Conservation (phyloP, 2,888 invertebrate species). For the Limnephilus lunatus region DNA sequence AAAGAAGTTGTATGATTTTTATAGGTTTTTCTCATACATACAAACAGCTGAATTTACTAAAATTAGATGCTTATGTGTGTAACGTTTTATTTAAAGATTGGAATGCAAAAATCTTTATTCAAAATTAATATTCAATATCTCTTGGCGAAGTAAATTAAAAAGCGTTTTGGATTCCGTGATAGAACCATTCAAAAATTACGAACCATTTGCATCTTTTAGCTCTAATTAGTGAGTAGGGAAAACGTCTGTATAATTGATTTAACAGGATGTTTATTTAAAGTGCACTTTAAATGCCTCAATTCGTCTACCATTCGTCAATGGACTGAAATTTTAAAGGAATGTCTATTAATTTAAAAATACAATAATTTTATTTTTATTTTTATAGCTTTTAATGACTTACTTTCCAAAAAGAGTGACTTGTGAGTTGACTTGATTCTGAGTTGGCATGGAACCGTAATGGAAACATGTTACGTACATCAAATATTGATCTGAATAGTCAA, state of each 20-base stretch:
- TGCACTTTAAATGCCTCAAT: not conserved
- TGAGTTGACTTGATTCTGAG: too few species aligned
- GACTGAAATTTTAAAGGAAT: not conserved
- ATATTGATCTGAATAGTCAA: too few species aligned
- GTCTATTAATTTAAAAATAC: too few species aligned
- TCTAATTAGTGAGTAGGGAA: constrained; percentile 36
- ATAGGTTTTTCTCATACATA: not conserved
- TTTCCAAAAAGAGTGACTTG: too few species aligned
- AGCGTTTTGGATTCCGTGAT: constrained; percentile 32
- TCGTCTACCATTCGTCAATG: not conserved
- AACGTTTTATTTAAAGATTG: not conserved
- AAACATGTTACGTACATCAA: too few species aligned
- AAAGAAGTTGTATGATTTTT: too few species aligned
- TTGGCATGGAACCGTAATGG: too few species aligned
- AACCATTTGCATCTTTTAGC: constrained; percentile 35
- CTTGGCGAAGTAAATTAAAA: constrained; percentile 1
- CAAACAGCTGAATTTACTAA: not conserved
- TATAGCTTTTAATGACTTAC: too few species aligned
- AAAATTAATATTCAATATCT: not conserved
- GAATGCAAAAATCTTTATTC: not conserved
- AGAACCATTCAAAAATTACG: constrained; percentile 38
- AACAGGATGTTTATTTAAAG: constrained; percentile 5
- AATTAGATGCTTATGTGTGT: not conserved
- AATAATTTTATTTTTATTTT: too few species aligned
- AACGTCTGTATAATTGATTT: constrained; percentile 21